These are phyloP conservation scores for Rhyzopertha dominica DNA, from an alignment of 1,140 invertebrate species.

Conservation along the genomic window DNA sequence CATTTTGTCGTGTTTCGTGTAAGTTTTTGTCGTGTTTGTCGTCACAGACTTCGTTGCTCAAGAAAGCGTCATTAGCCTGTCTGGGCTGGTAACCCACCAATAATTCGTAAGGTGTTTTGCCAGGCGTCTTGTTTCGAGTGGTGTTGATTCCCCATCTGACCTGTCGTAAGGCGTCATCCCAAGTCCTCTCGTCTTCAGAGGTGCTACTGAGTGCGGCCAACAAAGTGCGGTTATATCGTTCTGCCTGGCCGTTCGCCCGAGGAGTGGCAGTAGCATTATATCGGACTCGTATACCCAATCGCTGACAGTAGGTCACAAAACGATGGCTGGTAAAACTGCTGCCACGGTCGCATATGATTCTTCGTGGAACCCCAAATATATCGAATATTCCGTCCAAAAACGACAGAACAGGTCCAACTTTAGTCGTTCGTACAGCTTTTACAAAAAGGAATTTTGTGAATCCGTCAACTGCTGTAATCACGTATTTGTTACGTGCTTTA, in stretches of 20 bases:
- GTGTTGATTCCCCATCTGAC: slow-evolving; percentile 32
- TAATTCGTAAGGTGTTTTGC: slow-evolving; percentile 10
- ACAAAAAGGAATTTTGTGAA: slow-evolving; percentile 36
- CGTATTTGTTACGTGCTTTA: slow-evolving; percentile 27
- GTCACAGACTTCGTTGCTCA: neutral
- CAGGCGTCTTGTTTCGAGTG: slow-evolving; percentile 4
- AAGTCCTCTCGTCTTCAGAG: slow-evolving; percentile 24
- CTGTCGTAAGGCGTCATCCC: slow-evolving; percentile 28
- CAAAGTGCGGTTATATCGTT: too few relatives aligned
- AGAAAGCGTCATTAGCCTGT: neutral
- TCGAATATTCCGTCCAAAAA: slow-evolving; percentile 16
- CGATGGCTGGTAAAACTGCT: slow-evolving; percentile 33
- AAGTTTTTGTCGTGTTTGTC: neutral
- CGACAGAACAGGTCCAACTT: neutral
- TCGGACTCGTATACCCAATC: slow-evolving; percentile 29
- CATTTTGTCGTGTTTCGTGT: neutral
- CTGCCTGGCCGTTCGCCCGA: too few relatives aligned
- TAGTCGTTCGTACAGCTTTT: slow-evolving; percentile 10
- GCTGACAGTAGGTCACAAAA: slow-evolving; percentile 28
- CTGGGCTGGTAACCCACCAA: slow-evolving; percentile 11
- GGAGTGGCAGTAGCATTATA: slow-evolving; percentile 37
- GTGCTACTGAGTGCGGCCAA: slow-evolving; percentile 24
- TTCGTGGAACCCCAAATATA: slow-evolving; percentile 33
- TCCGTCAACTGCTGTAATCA: slow-evolving; percentile 40
- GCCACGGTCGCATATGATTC: slow-evolving; percentile 36